phyloP scores from a whole-genome alignment of 1,140 invertebrate species.

The Eupristina koningsbergeri region DNA sequence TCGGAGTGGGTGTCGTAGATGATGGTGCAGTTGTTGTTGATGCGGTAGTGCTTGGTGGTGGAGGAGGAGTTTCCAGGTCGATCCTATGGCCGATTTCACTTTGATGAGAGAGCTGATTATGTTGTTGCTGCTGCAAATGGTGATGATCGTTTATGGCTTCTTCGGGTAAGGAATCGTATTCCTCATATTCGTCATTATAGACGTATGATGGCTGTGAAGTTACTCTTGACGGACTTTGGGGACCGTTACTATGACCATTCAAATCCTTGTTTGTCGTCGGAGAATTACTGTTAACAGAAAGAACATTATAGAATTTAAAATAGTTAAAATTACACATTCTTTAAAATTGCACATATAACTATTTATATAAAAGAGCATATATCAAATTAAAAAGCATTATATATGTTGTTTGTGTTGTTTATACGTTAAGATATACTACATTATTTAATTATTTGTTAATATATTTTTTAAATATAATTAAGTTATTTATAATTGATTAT shows the following conservation, averaged over 20 bases:
- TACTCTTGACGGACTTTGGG: slow-evolving; percentile 42
- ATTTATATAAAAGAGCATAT: no score
- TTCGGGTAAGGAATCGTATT: slow-evolving; percentile 57
- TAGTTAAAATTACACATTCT: no score
- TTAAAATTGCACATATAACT: no score
- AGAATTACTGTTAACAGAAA: slow-evolving; percentile 3
- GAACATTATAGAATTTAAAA: neutral
- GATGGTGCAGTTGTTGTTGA: neutral
- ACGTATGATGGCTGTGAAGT: slow-evolving; percentile 45
- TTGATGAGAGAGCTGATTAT: neutral
- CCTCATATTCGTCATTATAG: slow-evolving; percentile 62
- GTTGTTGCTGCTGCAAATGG: neutral
- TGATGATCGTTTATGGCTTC: slow-evolving; percentile 6
- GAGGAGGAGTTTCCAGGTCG: slow-evolving; percentile 18
- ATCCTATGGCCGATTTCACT: neutral
- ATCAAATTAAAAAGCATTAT: no score
- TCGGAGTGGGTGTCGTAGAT: neutral
- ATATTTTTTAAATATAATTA: no score
- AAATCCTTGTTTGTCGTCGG: slow-evolving; percentile 43
- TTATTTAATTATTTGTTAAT: no score
- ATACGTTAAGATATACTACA: no score
- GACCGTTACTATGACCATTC: slow-evolving; percentile 55
- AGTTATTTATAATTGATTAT: no score
- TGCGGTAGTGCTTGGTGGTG: neutral
- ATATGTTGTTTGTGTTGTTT: no score